Base-by-base conservation (phyloP, 2,888 invertebrate species). In the Zeuzera pyrina region DNA sequence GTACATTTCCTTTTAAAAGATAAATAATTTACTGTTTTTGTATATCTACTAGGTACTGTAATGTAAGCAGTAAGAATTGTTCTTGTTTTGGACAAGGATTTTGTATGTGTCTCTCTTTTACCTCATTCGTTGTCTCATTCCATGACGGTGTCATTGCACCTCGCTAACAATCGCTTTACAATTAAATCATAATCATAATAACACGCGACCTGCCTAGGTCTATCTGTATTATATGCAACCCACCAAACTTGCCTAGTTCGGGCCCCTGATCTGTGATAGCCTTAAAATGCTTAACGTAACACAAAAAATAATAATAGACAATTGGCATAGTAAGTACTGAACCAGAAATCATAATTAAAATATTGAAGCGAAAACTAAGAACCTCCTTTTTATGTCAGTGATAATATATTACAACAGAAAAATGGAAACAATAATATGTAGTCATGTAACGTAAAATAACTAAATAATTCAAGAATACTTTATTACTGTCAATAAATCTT, bases 21-120 rank as follows among this genome's bases (percentile, higher is more conserved):
- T n/a, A n/a, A n/a, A n/a, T n/a, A n/a, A n/a, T n/a, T n/a, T n/a
- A n/a, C n/a, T n/a, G n/a, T n/a, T n/a, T n/a, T n/a, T n/a, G n/a
- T n/a, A n/a, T n/a, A n/a, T n/a, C n/a, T n/a, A n/a, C n/a, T n/a
- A n/a, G n/a, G n/a, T n/a, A n/a, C n/a, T n/a, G n/a, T n/a, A n/a
- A n/a, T n/a, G n/a, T n/a, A n/a, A n/a, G n/a, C n/a, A n/a, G n/a
- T n/a, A n/a, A n/a, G n/a, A n/a, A 40, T 60, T 60, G 60, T 56
- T 58, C 50, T 39, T 53, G 52, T 49, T 57, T 55, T 56, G 55
- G 62, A 54, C 42, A 43, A 47, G 52, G 56, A 42, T 49, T 56
- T 44, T 49, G 52, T 54, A 43, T 45, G 43, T 46, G 43, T 38
- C 33, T 34, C 38, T 23, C 33, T 27, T 33, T 33, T 30, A 41